Conservation (phyloP, 2,113 vertebrate species). For the Vicugna pacos region DNA sequence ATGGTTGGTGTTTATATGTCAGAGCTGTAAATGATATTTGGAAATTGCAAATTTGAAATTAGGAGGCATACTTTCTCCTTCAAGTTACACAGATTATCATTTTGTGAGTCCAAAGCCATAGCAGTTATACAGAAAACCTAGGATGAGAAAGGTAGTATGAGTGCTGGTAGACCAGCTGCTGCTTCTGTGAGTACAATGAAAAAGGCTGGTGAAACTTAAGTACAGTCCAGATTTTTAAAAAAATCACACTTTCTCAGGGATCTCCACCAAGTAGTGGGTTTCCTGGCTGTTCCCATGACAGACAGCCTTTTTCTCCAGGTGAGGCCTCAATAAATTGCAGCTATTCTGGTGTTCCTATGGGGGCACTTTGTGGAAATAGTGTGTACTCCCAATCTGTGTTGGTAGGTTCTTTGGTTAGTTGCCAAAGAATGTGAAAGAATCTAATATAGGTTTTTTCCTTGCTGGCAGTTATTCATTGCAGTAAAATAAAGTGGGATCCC, state of each 20-base stretch:
- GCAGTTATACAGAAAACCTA: background rate
- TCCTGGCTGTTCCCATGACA: conserved; percentile 66
- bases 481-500: conserved; percentile 40
- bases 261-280: conserved; percentile 73
- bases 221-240: conserved; percentile 41
- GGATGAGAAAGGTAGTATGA: conserved; percentile 18
- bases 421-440: conserved; percentile 59
- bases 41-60: conserved; percentile 81
- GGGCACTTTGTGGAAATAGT: conserved; percentile 6
- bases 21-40: conserved; percentile 56
- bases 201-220: conserved; percentile 28
- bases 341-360: background rate
- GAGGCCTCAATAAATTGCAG: conserved; percentile 61
- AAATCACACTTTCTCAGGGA: conserved; percentile 77
- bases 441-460: conserved; percentile 57
- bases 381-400: background rate
- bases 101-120: conserved; percentile 71
- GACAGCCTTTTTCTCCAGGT: conserved; percentile 51
- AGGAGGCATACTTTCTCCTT: conserved; percentile 77
- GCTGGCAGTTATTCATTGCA: conserved; percentile 30
- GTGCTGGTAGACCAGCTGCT: conserved; percentile 36
- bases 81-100: conserved; percentile 53
- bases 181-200: conserved; percentile 2
- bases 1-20: conserved; percentile 54
- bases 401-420: conserved; percentile 60